Evolutionary conservation across 2,888 invertebrate genomes (phyloP), one percentile per base, ranked within the genome.

Genomic region (Scaptomyza flava): DNA sequence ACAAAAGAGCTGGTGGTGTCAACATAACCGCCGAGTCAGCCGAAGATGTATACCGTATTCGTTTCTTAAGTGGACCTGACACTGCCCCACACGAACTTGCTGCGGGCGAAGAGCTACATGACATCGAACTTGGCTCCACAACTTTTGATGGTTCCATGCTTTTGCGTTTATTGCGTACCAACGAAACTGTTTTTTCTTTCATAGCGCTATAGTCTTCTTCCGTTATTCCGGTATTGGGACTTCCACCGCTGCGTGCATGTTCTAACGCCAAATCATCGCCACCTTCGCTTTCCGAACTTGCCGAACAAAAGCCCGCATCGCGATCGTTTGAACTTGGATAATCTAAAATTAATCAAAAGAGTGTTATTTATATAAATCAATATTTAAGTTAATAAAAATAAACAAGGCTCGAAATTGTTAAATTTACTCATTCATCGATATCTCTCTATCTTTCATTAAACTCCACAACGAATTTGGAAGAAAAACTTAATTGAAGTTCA

Each of bases 221-320:
- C 60, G 94, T 94, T 60, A 93, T 93, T 82, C 93, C 94, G 9
- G 94, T 94, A 67, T 93, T 93, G 6, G 94, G 90, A 52, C 50
- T 68, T 27, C 47, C 93, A 36, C n/a, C n/a, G 72, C 92, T 91
- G 43, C 85, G 88, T 30, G 87, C 84, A 69, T 81, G 77, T 66
- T 92, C 91, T 65, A 92, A 85, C 52, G 94, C 94, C 68, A 95
- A 64, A 83, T 96, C 96, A 77, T 95, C 96, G 0, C 94, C 95
- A 57, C 90, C 91, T 62, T 92, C 92, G 52, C 82, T 82, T 56
- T 88, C 82, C 3, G 92, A 92, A 63, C 92, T 91, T 3, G 95
- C 95, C 1, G 95, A 95, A 72, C 95, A 95, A 91, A 96, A 95
- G 51, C 95, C 96, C 5, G 95, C 95, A 89, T 96, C 96, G 58